Evolutionary conservation across 30 jellyfish, hydroid and myxozoan genomes (phyloP).

Genomic region (Euphysa ruthae): DNA sequence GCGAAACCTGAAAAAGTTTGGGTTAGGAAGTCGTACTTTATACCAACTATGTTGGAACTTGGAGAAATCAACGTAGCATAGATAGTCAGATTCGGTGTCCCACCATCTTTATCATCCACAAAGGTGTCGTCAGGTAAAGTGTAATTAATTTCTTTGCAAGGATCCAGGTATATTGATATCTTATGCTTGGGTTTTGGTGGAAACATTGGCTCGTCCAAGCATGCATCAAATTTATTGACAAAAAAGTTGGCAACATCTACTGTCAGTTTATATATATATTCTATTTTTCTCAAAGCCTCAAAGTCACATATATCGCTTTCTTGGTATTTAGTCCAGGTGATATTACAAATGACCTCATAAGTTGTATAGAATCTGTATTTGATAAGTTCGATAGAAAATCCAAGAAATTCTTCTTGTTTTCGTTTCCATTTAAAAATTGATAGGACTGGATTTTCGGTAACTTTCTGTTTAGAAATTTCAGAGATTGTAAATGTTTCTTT

Average conservation of each 20-base stretch:
- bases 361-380: background rate
- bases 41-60: background rate
- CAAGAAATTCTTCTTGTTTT: background rate
- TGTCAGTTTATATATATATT: background rate
- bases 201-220: background rate
- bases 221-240: background rate
- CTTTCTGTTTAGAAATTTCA: background rate
- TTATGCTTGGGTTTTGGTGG: conserved; percentile 10
- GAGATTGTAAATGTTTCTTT: background rate
- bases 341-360: background rate
- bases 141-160: conserved; percentile 10
- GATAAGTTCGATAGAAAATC: background rate
- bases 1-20: conserved; percentile 6
- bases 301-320: background rate
- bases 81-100: conserved; percentile 13
- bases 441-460: background rate
- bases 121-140: background rate
- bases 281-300: background rate
- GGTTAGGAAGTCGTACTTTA: background rate
- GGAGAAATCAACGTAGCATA: background rate
- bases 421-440: background rate
- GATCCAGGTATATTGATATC: background rate
- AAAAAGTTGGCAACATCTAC: background rate
- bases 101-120: conserved; percentile 27
- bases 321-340: background rate